Base-by-base conservation (phyloP, 2,888 invertebrate species). In the Acleris laterana region DNA sequence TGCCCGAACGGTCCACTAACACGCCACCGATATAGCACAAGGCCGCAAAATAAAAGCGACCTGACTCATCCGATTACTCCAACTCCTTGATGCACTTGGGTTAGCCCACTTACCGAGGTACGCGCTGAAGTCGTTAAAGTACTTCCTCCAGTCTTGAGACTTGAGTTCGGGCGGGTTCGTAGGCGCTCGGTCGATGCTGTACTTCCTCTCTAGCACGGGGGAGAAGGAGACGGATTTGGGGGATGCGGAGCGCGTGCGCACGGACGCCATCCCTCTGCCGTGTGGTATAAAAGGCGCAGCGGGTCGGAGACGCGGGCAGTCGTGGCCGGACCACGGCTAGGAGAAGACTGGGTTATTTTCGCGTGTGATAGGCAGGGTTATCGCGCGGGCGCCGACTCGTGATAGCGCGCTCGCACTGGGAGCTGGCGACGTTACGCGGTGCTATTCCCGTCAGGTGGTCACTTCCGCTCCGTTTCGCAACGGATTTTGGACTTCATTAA, bases 171-270 rank as follows among this genome's bases (percentile, higher is more conserved):
- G 87, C 44, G 88, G 88, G 68, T 77, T 82, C 59, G 81, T 77
- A 11, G 88, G 89, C 56, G 81, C 84, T 68, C 89, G 83, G 64
- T 90, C 88, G 51, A 83, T 90, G 82, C 89, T 93, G 81, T 94
- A 94, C 72, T 94, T 94, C 71, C 94, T 87, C 74, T 94, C 94
- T 69, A 94, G 93, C 71, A 94, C 93, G 71, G 94, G 94, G 82
- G 94, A 94, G 84, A 95, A 95, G 77, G 94, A 94, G 74, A 95
- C 95, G 49, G 94, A 93, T 84, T 95, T 95, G 70, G 94, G 95
- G 84, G 94, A 94, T 80, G 94, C 94, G 63, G 94, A 94, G 85
- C 95, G 94, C 92, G 93, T 93, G 93, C 94, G 94, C 92, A 94
- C 91, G 74, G 93, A 94, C 78, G 94, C 93, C 94, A 94, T 94